Conservation (phyloP, 2,888 invertebrate genomes). For the Callimorpha dominula region DNA sequence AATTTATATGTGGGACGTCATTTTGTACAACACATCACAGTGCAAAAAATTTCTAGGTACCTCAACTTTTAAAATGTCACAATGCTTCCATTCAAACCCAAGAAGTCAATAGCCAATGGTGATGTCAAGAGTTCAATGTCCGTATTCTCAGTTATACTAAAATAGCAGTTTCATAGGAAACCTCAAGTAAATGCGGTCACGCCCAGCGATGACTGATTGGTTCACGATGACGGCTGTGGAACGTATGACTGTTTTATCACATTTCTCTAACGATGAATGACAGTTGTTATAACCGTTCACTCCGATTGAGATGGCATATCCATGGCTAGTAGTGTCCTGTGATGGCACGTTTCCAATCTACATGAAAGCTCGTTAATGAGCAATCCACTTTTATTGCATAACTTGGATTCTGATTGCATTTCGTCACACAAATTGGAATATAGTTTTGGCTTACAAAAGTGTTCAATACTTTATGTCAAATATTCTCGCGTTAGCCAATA, state of each 20-base stretch:
- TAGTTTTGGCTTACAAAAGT: background rate
- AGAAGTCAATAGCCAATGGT: constrained; percentile 28
- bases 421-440: background rate
- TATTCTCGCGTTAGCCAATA: too few species aligned
- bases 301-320: constrained; percentile 20
- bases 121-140: constrained; percentile 58
- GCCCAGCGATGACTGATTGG: constrained; percentile 40
- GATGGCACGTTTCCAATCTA: background rate
- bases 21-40: too few species aligned
- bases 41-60: background rate
- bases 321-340: background rate
- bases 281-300: constrained; percentile 17
- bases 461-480: background rate
- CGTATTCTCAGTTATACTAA: constrained; percentile 50
- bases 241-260: constrained; percentile 31
- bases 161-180: constrained; percentile 51
- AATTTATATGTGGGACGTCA: too few species aligned
- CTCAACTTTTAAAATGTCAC: background rate
- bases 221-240: constrained; percentile 31
- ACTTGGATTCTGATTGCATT: background rate
- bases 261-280: constrained; percentile 29
- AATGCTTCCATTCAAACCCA: background rate
- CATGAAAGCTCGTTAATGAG: background rate
- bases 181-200: constrained; percentile 54
- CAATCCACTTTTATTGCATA: background rate